Conservation (phyloP, 2,888 invertebrate species). For the Chalcosyrphus nemorum region DNA sequence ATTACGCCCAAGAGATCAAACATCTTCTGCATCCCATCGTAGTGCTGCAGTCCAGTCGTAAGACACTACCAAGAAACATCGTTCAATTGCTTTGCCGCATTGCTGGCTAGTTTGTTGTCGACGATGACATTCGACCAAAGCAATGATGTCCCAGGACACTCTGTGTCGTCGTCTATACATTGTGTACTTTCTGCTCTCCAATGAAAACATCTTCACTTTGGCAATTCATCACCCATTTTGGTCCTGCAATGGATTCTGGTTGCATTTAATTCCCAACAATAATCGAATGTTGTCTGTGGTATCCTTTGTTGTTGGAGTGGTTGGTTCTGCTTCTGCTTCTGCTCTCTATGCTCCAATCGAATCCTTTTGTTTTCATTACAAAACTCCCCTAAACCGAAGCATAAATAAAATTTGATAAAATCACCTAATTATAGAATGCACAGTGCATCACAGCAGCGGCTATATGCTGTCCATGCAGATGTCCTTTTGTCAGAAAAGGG, state of each 20-base stretch:
- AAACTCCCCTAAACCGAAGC: constrained; percentile 69
- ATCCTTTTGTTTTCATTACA: constrained; percentile 64
- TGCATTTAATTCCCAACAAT: constrained; percentile 56
- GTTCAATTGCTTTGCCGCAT: constrained; percentile 54
- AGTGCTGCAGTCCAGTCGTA: neutral
- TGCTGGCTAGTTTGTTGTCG: constrained; percentile 44
- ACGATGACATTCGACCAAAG: constrained; percentile 39
- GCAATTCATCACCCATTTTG: constrained; percentile 55
- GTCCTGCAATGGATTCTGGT: constrained; percentile 37
- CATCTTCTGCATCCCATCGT: constrained; percentile 9
- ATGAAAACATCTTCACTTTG: constrained; percentile 57
- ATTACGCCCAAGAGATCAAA: constrained; percentile 32
- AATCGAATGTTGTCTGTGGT: constrained; percentile 60
- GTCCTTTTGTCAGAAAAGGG: constrained; percentile 28
- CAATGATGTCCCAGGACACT: constrained; percentile 22
- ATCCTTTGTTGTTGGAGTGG: constrained; percentile 7
- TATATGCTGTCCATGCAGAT: neutral
- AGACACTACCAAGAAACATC: constrained; percentile 44
- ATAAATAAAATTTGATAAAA: constrained; percentile 76
- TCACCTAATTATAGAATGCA: constrained; percentile 76
- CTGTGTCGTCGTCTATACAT: constrained; percentile 15
- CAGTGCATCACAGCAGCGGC: constrained; percentile 71
- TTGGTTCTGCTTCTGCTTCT: neutral
- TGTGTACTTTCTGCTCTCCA: constrained; percentile 12
- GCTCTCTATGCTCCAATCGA: neutral